Base-by-base conservation (phyloP, 2,113 vertebrate species). In the Sialia sialis region DNA sequence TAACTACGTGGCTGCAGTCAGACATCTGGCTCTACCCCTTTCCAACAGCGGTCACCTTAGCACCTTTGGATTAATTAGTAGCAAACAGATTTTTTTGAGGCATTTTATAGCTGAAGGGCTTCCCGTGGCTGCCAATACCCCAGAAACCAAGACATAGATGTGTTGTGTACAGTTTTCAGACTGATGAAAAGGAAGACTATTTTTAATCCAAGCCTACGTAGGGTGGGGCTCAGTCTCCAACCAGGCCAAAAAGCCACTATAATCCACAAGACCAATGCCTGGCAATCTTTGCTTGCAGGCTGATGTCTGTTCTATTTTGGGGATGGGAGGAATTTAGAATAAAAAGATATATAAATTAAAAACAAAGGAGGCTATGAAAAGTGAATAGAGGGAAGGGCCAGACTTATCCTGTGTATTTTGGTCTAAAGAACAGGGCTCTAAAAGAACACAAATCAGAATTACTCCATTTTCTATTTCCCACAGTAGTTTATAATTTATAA, bases 251-350 rank as follows among this genome's bases (percentile, higher is more conserved):
- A 93, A 95, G 90, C 93, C 95, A 97, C 97, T 97, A 96, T 94
- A 97, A 97, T 96, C 97, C 96, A 97, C 96, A 92, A 96, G 95
- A 95, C 95, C 96, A 96, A 68, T 75, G 94, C 95, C 96, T 97
- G 97, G 97, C 95, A 97, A 97, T 95, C 96, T 97, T 90, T 95
- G 87, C 96, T 97, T 96, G 84, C 93, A 97, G 96, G 87, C 91
- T 97, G 94, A 96, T 97, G 96, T 86, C 94, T 96, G 76, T 87
- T 97, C 97, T 98, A 98, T 98, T 98, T 97, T 96, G 90, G 84
- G 97, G 88, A 96, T 88, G 86, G 95, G 95, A 98, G 96, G 85
- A 92, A 93, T 93, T 90, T 63, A 92, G 79, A 95, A 76, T 93
- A 79, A 91, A 87, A 89, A 82, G n/a, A 95, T 87, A 74, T 51